phyloP scores from a whole-genome alignment of 2,797 vertebrate genomes.

The Coranthus polyacanthus region DNA sequence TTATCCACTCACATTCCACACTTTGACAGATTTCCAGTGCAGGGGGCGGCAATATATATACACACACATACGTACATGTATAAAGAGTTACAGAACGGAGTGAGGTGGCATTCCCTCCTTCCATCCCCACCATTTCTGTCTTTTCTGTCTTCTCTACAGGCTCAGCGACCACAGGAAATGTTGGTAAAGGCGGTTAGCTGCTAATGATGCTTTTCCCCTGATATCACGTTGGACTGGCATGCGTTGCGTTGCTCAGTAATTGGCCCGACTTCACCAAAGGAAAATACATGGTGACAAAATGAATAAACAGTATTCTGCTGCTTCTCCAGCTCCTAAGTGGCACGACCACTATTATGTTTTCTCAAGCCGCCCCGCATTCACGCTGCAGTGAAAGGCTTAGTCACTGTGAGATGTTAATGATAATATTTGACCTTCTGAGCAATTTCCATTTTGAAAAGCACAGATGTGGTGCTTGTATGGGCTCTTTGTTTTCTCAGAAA shows the following conservation, averaged over 20 bases:
- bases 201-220: slow-evolving; percentile 69
- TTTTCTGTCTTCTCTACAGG: slow-evolving; percentile 33
- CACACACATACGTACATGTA: too few relatives aligned
- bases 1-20: slow-evolving; percentile 14
- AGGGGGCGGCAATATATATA: slow-evolving; percentile 1
- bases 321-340: not conserved
- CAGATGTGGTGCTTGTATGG: slow-evolving; percentile 11
- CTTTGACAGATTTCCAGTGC: slow-evolving; percentile 12
- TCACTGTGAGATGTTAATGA: slow-evolving; percentile 23
- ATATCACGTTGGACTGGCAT: slow-evolving; percentile 42
- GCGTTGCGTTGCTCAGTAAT: slow-evolving; percentile 34
- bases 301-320: slow-evolving; percentile 38
- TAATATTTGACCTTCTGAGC: slow-evolving; percentile 39
- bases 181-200: slow-evolving; percentile 30
- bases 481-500: slow-evolving; percentile 29
- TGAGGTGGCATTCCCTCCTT: slow-evolving; percentile 1
- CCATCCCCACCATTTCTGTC: not conserved
- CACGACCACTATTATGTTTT: slow-evolving; percentile 27
- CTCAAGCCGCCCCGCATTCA: slow-evolving; percentile 6
- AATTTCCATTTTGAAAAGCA: slow-evolving; percentile 5
- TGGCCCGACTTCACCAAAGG: slow-evolving; percentile 52
- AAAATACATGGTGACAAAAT: slow-evolving; percentile 51
- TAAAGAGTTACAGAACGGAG: too few relatives aligned
- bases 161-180: slow-evolving; percentile 60
- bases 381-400: not conserved